Conservation (phyloP, 2,113 vertebrate species). For the Eulemur rufifrons region DNA sequence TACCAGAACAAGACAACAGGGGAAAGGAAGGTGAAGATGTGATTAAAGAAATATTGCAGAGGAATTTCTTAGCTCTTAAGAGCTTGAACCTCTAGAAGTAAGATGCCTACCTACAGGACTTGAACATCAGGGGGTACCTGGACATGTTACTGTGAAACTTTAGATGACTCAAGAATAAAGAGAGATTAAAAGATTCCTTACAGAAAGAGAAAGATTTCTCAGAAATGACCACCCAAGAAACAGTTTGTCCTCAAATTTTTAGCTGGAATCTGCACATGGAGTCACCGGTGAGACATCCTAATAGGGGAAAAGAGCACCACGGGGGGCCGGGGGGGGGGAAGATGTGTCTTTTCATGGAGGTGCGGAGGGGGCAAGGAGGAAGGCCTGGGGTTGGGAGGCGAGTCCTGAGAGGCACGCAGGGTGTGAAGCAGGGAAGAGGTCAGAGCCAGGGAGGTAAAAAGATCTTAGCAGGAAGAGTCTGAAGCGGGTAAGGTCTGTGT, state of each 20-base stretch:
- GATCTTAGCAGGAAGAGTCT: neutral
- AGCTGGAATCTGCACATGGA: neutral
- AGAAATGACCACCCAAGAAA: neutral
- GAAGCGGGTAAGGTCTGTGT: neutral
- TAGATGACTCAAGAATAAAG: neutral
- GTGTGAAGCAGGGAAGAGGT: neutral
- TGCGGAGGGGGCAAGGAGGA: neutral
- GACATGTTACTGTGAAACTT: neutral
- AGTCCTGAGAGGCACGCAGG: neutral
- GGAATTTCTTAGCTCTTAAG: neutral
- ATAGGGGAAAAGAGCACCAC: no score
- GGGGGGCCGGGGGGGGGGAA: no score
- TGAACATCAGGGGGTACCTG: neutral
- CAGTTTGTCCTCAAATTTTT: neutral
- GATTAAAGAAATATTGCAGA: neutral
- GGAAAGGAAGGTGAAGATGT: neutral
- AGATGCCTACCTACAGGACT: neutral
- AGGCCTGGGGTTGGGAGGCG: no score
- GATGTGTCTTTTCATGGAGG: no score
- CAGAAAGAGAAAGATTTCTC: neutral
- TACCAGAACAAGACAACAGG: neutral
- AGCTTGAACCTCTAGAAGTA: neutral
- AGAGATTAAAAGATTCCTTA: neutral
- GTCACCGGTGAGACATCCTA: neutral
- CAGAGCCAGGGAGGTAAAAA: neutral